A percentile compares a stretch with the other conserved stretches of the same genome.
phyloP scores from a whole-genome alignment of 1,140 invertebrate species.

The Dufourea novaeangliae region DNA sequence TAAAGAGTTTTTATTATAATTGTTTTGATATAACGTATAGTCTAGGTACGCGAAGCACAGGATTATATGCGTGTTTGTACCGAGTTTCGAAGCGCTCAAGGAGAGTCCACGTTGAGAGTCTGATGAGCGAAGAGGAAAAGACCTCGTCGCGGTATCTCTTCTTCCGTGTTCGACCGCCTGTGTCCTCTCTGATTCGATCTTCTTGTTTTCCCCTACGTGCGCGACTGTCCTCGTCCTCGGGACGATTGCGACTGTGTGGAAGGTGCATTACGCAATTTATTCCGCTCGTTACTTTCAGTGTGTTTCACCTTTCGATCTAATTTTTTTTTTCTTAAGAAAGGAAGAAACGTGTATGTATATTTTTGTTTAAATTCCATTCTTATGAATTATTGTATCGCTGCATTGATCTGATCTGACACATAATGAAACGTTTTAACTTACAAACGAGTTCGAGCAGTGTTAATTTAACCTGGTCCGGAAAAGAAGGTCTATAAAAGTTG shows the following conservation, averaged over 20 bases:
- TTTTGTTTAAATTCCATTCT: not conserved
- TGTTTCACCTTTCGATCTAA: not conserved
- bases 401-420: too few relatives aligned
- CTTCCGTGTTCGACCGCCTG: not conserved
- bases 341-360: not conserved
- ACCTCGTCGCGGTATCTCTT: not conserved
- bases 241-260: not conserved
- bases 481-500: not conserved
- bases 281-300: not conserved
- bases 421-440: too few relatives aligned
- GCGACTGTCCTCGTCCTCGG: not conserved
- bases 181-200: slow-evolving; percentile 3
- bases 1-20: too few relatives aligned
- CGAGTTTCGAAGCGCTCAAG: not conserved
- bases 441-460: too few relatives aligned
- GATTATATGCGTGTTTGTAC: too few relatives aligned
- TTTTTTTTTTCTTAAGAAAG: too few relatives aligned
- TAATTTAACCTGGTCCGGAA: not conserved
- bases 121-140: not conserved
- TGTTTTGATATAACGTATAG: too few relatives aligned
- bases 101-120: not conserved
- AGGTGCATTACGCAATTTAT: slow-evolving; percentile 4
- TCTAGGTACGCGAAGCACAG: too few relatives aligned
- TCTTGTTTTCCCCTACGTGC: slow-evolving; percentile 5
- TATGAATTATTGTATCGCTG: not conserved